Conservation (phyloP, 2,113 vertebrate genomes). For the Ammodytes marinus region DNA sequence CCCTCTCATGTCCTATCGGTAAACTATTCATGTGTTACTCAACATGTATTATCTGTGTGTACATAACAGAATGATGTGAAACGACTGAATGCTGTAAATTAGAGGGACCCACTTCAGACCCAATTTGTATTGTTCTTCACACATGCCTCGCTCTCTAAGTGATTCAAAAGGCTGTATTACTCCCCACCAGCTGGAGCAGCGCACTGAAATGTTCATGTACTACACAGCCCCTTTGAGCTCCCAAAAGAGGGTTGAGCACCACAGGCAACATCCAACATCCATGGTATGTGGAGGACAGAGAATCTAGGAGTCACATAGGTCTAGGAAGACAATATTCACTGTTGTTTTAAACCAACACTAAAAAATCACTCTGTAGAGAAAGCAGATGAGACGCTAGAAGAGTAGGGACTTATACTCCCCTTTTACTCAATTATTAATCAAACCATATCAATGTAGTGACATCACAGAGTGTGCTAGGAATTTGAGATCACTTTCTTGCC, state of each 20-base stretch:
- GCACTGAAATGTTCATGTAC: not conserved
- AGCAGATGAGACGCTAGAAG: not conserved
- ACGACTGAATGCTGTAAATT: not conserved
- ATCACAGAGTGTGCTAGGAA: too few species aligned
- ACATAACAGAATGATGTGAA: not conserved
- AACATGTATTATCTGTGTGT: not conserved
- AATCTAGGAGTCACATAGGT: not conserved
- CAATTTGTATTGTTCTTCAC: not conserved
- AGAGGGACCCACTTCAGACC: not conserved
- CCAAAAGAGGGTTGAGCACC: not conserved
- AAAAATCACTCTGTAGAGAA: not conserved
- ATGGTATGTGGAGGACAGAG: conserved; percentile 3
- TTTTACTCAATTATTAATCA: too few species aligned
- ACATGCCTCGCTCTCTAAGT: not conserved
- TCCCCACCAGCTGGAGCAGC: not conserved
- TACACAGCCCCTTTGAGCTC: not conserved
- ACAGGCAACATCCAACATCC: not conserved
- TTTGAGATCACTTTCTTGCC: too few species aligned
- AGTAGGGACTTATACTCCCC: not conserved
- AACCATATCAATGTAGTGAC: too few species aligned
- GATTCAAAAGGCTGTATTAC: not conserved
- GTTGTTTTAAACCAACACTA: not conserved
- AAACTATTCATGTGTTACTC: not conserved
- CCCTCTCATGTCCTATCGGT: not conserved
- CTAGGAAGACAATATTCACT: too few species aligned